phyloP scores from a whole-genome alignment of 2,888 invertebrate species.

The Netelia fuscicornis region DNA sequence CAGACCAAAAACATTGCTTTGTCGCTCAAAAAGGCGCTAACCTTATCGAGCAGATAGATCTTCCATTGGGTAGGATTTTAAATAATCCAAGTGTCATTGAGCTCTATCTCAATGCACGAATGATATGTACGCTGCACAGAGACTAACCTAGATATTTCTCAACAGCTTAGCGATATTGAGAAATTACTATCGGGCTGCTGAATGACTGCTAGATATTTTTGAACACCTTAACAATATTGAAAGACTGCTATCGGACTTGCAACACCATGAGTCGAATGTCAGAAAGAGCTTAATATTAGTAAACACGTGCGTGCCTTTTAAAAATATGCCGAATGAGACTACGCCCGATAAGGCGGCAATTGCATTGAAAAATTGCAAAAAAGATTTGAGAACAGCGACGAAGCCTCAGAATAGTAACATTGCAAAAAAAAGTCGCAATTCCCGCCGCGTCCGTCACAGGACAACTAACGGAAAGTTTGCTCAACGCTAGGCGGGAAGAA shows the following conservation, averaged over 20 bases:
- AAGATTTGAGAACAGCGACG: constrained; percentile 3
- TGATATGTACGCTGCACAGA: neutral
- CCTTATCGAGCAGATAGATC: neutral
- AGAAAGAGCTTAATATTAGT: neutral
- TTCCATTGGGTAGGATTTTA: neutral
- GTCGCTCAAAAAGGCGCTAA: constrained; percentile 19
- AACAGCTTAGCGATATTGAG: no score
- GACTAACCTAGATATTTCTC: no score
- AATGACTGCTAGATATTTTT: neutral
- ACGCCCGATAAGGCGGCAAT: constrained; percentile 10
- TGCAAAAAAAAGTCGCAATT: neutral
- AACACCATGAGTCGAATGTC: neutral
- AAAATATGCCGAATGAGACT: neutral
- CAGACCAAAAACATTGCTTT: neutral
- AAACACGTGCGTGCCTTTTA: neutral
- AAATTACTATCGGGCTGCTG: no score
- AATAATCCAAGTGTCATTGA: neutral
- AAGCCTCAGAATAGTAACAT: constrained; percentile 12
- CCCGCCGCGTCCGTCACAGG: constrained; percentile 16
- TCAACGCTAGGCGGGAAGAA: constrained; percentile 19
- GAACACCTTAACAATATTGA: constrained; percentile 35
- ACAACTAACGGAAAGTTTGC: neutral
- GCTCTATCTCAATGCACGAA: neutral
- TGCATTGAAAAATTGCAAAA: constrained; percentile 4
- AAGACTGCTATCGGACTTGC: constrained; percentile 40